Percentiles rank a stretch among this genome's conserved stretches.
Conservation (phyloP, 2,797 vertebrate genomes). For the Salarias fasciatus region DNA sequence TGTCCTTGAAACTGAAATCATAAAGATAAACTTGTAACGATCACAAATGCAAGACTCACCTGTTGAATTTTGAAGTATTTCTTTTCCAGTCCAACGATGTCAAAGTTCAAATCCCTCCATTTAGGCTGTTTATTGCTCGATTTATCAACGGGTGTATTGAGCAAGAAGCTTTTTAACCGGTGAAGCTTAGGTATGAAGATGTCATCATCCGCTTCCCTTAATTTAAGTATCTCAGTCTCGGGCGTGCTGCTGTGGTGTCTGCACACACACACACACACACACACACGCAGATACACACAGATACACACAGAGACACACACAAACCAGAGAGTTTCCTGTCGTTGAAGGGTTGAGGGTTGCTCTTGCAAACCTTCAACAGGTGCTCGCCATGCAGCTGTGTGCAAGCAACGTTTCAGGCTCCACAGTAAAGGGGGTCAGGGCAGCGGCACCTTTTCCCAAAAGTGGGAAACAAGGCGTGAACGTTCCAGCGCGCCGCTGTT, state of each 20-base stretch:
- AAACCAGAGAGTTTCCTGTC: conserved; percentile 82
- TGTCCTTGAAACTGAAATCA: not conserved
- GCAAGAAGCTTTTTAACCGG: conserved; percentile 21
- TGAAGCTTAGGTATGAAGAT: conserved; percentile 36
- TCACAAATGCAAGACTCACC: conserved; percentile 57
- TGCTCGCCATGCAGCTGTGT: conserved; percentile 80
- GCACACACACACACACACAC: conserved; percentile 22
- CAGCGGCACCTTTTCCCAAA: conserved; percentile 43
- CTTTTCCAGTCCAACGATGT: conserved; percentile 37
- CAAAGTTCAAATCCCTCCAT: conserved; percentile 60
- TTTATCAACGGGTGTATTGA: conserved; percentile 13
- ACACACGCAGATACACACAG: conserved; percentile 9
- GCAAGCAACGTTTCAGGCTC: conserved; percentile 64
- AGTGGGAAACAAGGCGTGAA: conserved; percentile 45
- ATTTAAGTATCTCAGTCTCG: conserved; percentile 31
- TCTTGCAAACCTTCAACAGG: conserved; percentile 73
- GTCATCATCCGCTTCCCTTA: conserved; percentile 61
- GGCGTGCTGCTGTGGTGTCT: conserved; percentile 20
- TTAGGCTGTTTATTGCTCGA: conserved; percentile 12
- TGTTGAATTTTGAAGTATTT: conserved; percentile 46
- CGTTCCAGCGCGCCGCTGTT: conserved; percentile 63
- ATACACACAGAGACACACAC: conserved; percentile 19
- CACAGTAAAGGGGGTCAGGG: conserved; percentile 72
- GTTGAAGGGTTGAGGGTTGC: conserved; percentile 79
- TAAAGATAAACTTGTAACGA: not conserved